These are phyloP conservation scores for Ceryle rudis DNA, from an alignment of 2,797 vertebrate species.

Conservation along the genomic window DNA sequence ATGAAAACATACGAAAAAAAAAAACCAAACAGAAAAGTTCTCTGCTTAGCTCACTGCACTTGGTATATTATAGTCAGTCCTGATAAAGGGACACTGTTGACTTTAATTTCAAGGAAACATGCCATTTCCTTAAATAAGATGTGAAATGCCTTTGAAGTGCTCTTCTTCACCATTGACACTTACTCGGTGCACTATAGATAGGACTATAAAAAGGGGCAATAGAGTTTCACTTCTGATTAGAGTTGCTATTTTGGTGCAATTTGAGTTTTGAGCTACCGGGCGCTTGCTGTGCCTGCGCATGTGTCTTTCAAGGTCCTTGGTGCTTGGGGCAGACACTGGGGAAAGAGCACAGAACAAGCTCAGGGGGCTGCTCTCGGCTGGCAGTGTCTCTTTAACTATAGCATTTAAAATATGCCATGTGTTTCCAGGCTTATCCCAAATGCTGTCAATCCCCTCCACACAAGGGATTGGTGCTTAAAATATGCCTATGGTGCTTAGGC, in stretches of 20 bases:
- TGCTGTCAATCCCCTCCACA: not conserved
- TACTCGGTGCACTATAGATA: not conserved
- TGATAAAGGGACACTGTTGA: not conserved
- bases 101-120: not conserved
- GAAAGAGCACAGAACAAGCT: not conserved
- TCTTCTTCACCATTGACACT: not conserved
- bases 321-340: not conserved
- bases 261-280: not conserved
- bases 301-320: not conserved
- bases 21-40: not conserved
- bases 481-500: not conserved
- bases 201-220: not conserved
- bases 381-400: not conserved
- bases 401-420: slow-evolving; percentile 4
- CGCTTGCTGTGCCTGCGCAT: accelerated
- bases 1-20: not conserved
- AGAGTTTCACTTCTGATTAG: not conserved
- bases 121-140: not conserved
- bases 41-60: not conserved
- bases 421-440: slow-evolving; percentile 25
- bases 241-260: not conserved
- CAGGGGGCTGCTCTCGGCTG: not conserved
- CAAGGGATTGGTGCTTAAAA: slow-evolving; percentile 27
- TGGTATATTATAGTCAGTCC: not conserved
- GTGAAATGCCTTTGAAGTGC: not conserved